Percentiles rank a stretch among this genome's conserved stretches.
Evolutionary conservation across 1,140 invertebrate species (phyloP).

Genomic region (Leptopilina clavipes): DNA sequence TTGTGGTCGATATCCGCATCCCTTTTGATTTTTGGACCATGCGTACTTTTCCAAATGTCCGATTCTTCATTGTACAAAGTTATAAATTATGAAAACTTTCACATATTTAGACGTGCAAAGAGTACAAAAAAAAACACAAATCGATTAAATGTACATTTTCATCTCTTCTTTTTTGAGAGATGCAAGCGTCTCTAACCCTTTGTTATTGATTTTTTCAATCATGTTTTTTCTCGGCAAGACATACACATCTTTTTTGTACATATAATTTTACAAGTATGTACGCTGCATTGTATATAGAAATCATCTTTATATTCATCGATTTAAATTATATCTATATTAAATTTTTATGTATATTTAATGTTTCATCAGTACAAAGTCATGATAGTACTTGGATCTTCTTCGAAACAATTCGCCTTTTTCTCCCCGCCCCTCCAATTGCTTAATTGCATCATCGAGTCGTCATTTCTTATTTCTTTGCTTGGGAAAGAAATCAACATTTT

Average conservation of each 20-base stretch:
- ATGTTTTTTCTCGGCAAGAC: not conserved
- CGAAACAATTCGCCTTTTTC: not conserved
- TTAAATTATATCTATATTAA: not conserved
- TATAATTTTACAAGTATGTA: slow-evolving; percentile 17
- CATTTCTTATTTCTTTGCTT: not conserved
- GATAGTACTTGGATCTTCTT: not conserved
- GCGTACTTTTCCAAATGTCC: slow-evolving; percentile 60
- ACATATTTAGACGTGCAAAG: slow-evolving; percentile 12
- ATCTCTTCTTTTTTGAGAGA: not conserved
- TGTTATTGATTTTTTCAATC: not conserved
- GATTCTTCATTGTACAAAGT: slow-evolving; percentile 45
- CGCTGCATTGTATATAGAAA: slow-evolving; percentile 18
- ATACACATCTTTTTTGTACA: slow-evolving; percentile 10
- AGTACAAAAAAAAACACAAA: not conserved
- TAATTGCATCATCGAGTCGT: not conserved
- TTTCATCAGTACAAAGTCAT: slow-evolving; percentile 12
- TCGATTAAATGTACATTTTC: slow-evolving; percentile 19
- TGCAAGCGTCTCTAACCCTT: slow-evolving; percentile 9
- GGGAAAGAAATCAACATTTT: not conserved
- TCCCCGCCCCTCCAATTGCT: too few relatives aligned
- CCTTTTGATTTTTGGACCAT: slow-evolving; percentile 34
- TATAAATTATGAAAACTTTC: slow-evolving; percentile 38
- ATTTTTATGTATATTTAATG: slow-evolving; percentile 1
- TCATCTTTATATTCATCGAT: slow-evolving; percentile 1
- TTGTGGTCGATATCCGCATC: slow-evolving; percentile 33